Base-by-base conservation (phyloP, 92 coral and sea anemone species). In the Phymanthus crucifer region DNA sequence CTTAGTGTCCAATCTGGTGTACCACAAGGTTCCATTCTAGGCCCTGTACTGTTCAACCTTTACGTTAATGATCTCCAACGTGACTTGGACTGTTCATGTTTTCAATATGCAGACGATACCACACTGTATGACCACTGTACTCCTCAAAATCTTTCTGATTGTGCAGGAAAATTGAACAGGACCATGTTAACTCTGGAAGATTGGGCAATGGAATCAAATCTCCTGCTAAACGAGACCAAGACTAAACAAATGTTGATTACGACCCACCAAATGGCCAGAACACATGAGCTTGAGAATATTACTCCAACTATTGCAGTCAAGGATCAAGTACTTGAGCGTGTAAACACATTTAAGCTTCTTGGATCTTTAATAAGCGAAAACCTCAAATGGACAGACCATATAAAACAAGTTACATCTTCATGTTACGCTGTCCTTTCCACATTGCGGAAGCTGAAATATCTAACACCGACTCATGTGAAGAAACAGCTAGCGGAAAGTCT, bases 401-500 rank as follows among this genome's bases (percentile, higher is more conserved):
- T 88, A 19, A 68, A 74, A 13, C 14, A 46, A 0, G 56, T 82
- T 0, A 31, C 75, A 9, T 91, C 92, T 0, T 73, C 88, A 16
- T 91, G 92, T 64, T 82, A 82, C 48, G 48, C 66, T 10, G 64
- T 58, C 12, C 74, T 87, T 35, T 29, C 87, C 5, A 81, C 83
- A 7, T 32, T 87, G 12, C n/a, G 83, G 58, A 87, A 87, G 71
- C 46, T 84, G 34, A 40, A 69, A 32, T 75, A 87, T 66, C 27
- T 87, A 1, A 84, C 94, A 27, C 87, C 89, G 18, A 67, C 18
- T 56, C 70, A 40, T 69, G 46, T 88, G 9, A 83, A 84, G 24
- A 87, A 87, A 46, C 91, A 81, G 13, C 66, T 87, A 38, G 94
- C 75, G 0, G 89, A 91, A 70, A 46, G 70, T 32, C 64, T 91